Conservation (phyloP, 2,888 invertebrate species). For the Hydroisotoma schaefferi region DNA sequence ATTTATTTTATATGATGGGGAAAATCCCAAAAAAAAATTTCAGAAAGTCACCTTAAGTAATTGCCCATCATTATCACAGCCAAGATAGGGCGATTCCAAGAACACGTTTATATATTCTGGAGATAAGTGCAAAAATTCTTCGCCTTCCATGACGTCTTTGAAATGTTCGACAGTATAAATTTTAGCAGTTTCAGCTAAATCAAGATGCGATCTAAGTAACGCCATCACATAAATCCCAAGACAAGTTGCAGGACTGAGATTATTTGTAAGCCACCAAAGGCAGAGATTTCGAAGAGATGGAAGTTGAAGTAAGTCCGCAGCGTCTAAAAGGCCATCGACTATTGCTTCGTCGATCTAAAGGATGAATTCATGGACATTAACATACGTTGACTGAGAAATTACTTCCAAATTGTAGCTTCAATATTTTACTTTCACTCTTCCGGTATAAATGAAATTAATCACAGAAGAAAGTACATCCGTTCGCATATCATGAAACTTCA, state of each 20-base stretch:
- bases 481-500: constrained; percentile 49
- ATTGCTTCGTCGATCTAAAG: constrained; percentile 49
- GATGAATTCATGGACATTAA: background rate
- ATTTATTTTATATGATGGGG: background rate
- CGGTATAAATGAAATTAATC: constrained; percentile 50
- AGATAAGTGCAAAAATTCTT: constrained; percentile 49
- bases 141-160: constrained; percentile 48
- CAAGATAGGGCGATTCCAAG: constrained; percentile 48
- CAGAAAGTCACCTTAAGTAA: constrained; percentile 46
- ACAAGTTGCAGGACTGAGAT: constrained; percentile 48
- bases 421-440: constrained; percentile 47
- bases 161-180: constrained; percentile 49
- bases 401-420: background rate
- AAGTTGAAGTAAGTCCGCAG: constrained; percentile 50
- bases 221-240: constrained; percentile 49
- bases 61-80: constrained; percentile 49
- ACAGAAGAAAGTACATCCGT: constrained; percentile 47
- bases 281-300: constrained; percentile 49
- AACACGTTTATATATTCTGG: constrained; percentile 45
- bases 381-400: background rate
- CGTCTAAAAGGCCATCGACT: constrained; percentile 49
- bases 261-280: constrained; percentile 49
- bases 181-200: constrained; percentile 49
- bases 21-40: background rate
- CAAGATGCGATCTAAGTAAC: constrained; percentile 46